Evolutionary conservation across 2,888 invertebrate genomes (phyloP), one percentile per base, ranked within the genome.

Genomic region (Apotomis betuletana): DNA sequence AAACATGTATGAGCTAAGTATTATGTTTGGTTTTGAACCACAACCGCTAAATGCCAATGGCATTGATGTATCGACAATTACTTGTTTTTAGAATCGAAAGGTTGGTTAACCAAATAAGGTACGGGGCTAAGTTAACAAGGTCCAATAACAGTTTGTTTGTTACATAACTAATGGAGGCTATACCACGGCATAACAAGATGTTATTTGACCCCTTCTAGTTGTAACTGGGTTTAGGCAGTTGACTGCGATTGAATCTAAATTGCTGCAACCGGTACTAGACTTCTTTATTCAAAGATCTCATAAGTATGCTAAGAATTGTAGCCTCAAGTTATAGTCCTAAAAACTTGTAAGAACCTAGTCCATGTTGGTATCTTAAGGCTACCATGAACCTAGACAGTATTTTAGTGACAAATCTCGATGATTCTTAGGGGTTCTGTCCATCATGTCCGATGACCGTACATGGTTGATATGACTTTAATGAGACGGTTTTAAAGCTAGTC

Each of bases 151-250:
- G 41, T 46, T 68, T 69, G 62, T 68, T 54, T 62, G 71, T 84
- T 84, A 79, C 82, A 79, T 82, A 80, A 80, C 77, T 75, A 72
- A 73, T 70, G 79, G 81, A 83, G 82, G 84, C 79, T 82, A 75
- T 65, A 72, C 73, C 77, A 78, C 77, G 78, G 27, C 77, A 75
- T 75, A 75, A 79, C 74, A 73, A 74, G 64, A 75, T 74, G 78
- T 76, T 70, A 78, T 78, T 74, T 65, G 75, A 76, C 71, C 75
- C 76, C 69, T 73, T 44, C 77, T 77, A 76, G 73, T 62, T 63
- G 13, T n/a, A 72, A 68, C 68, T 68, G 62, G 68, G 62, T 72
- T 61, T 58, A 46, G 36, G 68, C 54, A 46, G 58, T 15, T 63
- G 38, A 61, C 62, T 62, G 49, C 49, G 58, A 58, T 67, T 52